Conservation (phyloP, 2,113 vertebrate genomes). For the Peucedramus taeniatus region DNA sequence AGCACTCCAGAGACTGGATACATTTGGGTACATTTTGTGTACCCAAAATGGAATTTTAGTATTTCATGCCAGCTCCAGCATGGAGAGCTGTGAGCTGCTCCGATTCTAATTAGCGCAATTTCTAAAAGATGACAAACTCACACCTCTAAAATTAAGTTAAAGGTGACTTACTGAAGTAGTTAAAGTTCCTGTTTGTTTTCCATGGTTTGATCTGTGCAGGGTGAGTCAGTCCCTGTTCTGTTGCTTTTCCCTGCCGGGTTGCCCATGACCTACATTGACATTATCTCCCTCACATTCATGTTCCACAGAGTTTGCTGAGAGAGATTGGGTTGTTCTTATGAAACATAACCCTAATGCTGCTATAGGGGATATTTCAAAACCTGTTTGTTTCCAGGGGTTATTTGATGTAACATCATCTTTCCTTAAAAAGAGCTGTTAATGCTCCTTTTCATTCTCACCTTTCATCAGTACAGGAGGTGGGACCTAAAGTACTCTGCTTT, state of each 20-base stretch:
- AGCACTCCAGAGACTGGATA: too few relatives aligned
- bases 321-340: not conserved
- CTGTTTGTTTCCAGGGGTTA: not conserved
- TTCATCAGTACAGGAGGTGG: not conserved
- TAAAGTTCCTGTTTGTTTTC: not conserved
- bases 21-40: too few relatives aligned
- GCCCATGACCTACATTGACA: accelerated
- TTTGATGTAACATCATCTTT: not conserved
- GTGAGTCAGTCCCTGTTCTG: not conserved
- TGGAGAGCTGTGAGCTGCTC: not conserved
- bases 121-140: accelerated
- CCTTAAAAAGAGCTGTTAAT: not conserved
- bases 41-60: not conserved
- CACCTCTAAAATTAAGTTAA: not conserved
- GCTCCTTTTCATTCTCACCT: not conserved
- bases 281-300: not conserved
- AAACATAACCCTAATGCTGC: accelerated
- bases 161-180: not conserved
- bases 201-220: not conserved
- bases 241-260: not conserved
- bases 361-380: not conserved
- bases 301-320: not conserved
- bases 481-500: not conserved
- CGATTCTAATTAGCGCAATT: accelerated
- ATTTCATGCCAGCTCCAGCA: accelerated